phyloP scores from a whole-genome alignment of 2,888 invertebrate species.

The Agrochola lychnidis region DNA sequence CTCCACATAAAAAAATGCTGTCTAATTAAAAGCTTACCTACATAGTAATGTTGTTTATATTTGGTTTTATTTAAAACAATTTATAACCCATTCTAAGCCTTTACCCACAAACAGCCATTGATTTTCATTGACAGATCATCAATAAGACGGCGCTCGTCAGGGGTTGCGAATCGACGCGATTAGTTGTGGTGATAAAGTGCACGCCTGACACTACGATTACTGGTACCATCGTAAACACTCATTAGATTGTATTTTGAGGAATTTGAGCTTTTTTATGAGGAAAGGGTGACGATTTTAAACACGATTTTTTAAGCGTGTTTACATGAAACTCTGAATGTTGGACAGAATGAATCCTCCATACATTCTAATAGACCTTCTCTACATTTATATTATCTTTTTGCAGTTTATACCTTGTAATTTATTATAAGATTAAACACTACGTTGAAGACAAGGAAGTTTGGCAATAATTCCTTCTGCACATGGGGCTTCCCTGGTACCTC shows the following conservation, averaged over 20 bases:
- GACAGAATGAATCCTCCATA: not conserved
- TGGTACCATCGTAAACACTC: constrained; percentile 75
- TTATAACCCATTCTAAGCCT: constrained; percentile 43
- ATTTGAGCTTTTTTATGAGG: not conserved
- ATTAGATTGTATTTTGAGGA: constrained; percentile 78
- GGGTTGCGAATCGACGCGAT: constrained; percentile 73
- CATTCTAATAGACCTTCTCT: not conserved
- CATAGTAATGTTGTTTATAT: not conserved
- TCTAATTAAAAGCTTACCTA: not conserved
- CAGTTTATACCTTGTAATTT: too few species aligned
- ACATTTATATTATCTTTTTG: not conserved
- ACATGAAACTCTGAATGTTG: not conserved
- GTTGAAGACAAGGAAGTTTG: too few species aligned
- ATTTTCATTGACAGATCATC: constrained; percentile 78
- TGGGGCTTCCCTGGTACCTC: too few species aligned
- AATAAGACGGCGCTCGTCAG: constrained; percentile 70
- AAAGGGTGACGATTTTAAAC: constrained; percentile 29
- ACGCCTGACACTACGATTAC: constrained; percentile 86
- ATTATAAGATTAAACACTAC: too few species aligned
- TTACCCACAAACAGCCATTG: constrained; percentile 57
- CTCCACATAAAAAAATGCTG: not conserved
- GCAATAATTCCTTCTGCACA: too few species aligned
- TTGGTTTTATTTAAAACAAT: constrained; percentile 35
- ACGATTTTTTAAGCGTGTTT: not conserved
- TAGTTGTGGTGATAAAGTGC: constrained; percentile 88